Evolutionary conservation across 2,888 invertebrate genomes (phyloP).

Genomic region (Cryptocheilus praepositus): DNA sequence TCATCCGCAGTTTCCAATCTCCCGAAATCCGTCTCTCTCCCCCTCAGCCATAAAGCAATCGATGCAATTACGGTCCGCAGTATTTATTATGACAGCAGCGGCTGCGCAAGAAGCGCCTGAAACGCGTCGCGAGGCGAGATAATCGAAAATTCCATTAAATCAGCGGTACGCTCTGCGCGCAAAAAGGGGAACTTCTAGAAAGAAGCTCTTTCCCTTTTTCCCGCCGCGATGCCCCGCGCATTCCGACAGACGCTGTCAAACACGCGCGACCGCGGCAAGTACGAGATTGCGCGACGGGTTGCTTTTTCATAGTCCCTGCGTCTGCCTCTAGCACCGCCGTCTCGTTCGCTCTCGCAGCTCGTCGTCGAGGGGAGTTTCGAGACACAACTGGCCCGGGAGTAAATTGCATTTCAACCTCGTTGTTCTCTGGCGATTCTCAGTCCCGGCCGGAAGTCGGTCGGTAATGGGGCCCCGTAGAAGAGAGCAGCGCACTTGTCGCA

Average conservation of each 20-base stretch:
- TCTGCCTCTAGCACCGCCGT: no score
- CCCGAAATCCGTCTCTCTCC: no score
- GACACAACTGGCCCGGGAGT: conserved; percentile 39
- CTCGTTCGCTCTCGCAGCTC: no score
- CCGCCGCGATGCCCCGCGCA: background rate
- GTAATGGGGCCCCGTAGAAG: conserved; percentile 64
- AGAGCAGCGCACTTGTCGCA: conserved; percentile 72
- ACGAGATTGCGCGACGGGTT: conserved; percentile 16
- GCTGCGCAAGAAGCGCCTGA: no score
- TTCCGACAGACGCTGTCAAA: background rate
- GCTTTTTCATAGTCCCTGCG: no score
- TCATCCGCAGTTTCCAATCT: no score
- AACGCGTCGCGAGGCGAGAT: background rate
- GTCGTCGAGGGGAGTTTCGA: conserved; percentile 34
- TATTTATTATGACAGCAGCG: no score
- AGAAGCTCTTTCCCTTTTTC: no score
- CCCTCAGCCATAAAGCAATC: no score
- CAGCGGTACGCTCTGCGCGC: background rate
- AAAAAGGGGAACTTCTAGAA: background rate
- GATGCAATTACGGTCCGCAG: no score
- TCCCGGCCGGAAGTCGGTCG: conserved; percentile 61
- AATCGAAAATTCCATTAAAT: conserved; percentile 6
- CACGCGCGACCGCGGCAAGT: conserved; percentile 8
- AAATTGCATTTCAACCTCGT: conserved; percentile 57
- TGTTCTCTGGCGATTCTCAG: conserved; percentile 60